Base-by-base conservation (phyloP, 2,797 vertebrate genomes). In the Nannoperca australis region DNA sequence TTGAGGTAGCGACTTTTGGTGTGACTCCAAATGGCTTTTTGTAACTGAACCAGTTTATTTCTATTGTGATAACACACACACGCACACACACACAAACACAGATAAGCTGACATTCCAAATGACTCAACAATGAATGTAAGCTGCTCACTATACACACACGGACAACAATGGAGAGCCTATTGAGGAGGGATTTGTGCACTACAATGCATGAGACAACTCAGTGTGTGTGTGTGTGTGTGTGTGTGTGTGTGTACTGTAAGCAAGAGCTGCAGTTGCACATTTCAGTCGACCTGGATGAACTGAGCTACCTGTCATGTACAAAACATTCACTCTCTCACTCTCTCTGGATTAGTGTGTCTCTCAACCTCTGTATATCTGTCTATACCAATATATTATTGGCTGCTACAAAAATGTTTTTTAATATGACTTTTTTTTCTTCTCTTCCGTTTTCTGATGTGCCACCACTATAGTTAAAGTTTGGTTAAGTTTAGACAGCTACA, bases 41-140 rank as follows among this genome's bases (percentile, higher is more conserved):
- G 74, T 73, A 73, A 83, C 58, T 12, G 17, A 83, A 76, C 47
- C 78, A 44, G 63, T 81, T 73, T 54, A 59, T 68, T 82, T 64
- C 60, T 59, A 22, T 74, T 68, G 53, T 66, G n/a, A 22, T n/a
- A n/a, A 59, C 51, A 17, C 45, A 40, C 49, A 20, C 24, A 54
- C 60, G 67, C 38, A 73, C 60, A 59, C 30, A 36, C 71, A 45
- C 32, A 7, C 55, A 53, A 13, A 40, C 55, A 58, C 2, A 76
- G 80, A 89, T 89, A 88, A 88, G 82, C 89, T 86, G 82, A 88
- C 84, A 79, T 70, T 79, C 74, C 83, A 88, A 90, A 89, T 88
- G 85, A 90, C 64, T 87, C 20, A 0, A 85, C 89, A 85, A 83
- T 89, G 88, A 86, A 59, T 89, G 85, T 88, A 89, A 91, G 83